Percentiles rank a stretch among this genome's conserved stretches.
These are phyloP conservation scores for Chascanopsetta lugubris DNA, from an alignment of 2,113 vertebrate species.

Conservation along the genomic window DNA sequence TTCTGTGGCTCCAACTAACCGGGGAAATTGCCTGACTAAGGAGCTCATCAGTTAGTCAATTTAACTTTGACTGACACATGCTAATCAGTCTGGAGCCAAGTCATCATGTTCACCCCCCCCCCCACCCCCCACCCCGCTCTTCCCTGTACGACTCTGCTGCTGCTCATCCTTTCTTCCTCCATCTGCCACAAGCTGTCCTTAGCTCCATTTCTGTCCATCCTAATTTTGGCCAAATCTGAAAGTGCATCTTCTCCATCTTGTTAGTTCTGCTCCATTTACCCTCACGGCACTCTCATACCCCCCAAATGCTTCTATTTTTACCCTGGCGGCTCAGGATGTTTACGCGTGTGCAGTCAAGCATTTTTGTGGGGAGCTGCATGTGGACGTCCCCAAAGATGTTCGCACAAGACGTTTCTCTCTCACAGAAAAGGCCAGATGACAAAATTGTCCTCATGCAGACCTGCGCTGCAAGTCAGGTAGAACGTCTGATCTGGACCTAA, in stretches of 20 bases:
- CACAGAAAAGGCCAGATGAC: neutral
- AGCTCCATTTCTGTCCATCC: neutral
- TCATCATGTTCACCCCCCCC: too few species aligned
- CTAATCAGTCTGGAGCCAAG: conserved; percentile 41
- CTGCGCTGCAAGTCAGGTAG: neutral
- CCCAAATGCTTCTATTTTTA: neutral
- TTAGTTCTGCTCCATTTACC: neutral
- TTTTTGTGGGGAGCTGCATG: neutral
- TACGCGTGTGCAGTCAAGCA: neutral
- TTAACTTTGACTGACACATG: conserved; percentile 61
- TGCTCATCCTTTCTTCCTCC: neutral
- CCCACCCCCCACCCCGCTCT: too few species aligned
- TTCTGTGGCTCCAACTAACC: conserved; percentile 31
- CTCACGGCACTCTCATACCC: neutral
- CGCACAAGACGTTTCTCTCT: neutral
- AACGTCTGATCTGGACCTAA: neutral
- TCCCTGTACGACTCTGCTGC: conserved; percentile 2
- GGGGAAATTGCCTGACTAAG: conserved; percentile 40
- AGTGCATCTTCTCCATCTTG: neutral
- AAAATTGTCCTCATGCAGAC: neutral
- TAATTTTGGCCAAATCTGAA: neutral
- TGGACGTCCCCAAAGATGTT: neutral
- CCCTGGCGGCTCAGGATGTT: neutral
- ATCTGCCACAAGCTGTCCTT: neutral
- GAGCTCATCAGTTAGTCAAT: conserved; percentile 50